Percentiles rank a stretch among this genome's conserved stretches.
Evolutionary conservation across 2,888 invertebrate species (phyloP).

Genomic region (Dorcus hopei): DNA sequence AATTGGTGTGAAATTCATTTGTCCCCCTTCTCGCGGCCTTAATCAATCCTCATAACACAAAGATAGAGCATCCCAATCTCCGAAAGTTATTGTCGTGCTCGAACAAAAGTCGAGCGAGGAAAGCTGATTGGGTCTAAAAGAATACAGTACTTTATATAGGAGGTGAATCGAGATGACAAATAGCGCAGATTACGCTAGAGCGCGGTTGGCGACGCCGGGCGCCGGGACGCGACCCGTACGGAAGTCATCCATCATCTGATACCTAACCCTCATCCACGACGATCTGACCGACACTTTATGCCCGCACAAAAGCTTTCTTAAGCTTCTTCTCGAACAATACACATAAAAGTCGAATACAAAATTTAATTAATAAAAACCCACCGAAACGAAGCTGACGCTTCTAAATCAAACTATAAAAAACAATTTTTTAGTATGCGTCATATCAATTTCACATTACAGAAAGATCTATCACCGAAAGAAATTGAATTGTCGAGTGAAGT

Average conservation of each 20-base stretch:
- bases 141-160: slow-evolving; percentile 47
- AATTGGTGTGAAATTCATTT: slow-evolving; percentile 50
- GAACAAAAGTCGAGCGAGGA: slow-evolving; percentile 45
- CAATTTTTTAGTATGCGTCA: slow-evolving; percentile 41
- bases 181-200: slow-evolving; percentile 45
- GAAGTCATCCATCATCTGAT: slow-evolving; percentile 44
- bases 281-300: slow-evolving; percentile 26
- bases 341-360: neutral
- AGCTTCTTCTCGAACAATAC: slow-evolving; percentile 8
- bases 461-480: slow-evolving; percentile 47
- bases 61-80: slow-evolving; percentile 46
- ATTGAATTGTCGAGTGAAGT: slow-evolving; percentile 46
- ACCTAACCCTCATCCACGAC: slow-evolving; percentile 24
- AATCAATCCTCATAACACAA: slow-evolving; percentile 49
- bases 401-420: slow-evolving; percentile 35
- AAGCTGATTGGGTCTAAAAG: slow-evolving; percentile 48
- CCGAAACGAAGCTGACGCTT: slow-evolving; percentile 2
- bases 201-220: slow-evolving; percentile 43
- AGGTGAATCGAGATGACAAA: slow-evolving; percentile 49
- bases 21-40: slow-evolving; percentile 42
- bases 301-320: slow-evolving; percentile 15
- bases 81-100: slow-evolving; percentile 42
- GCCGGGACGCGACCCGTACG: slow-evolving; percentile 39
- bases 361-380: neutral
- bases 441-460: slow-evolving; percentile 49